Conservation (phyloP, 1,140 invertebrate genomes). For the Ericerus pela region DNA sequence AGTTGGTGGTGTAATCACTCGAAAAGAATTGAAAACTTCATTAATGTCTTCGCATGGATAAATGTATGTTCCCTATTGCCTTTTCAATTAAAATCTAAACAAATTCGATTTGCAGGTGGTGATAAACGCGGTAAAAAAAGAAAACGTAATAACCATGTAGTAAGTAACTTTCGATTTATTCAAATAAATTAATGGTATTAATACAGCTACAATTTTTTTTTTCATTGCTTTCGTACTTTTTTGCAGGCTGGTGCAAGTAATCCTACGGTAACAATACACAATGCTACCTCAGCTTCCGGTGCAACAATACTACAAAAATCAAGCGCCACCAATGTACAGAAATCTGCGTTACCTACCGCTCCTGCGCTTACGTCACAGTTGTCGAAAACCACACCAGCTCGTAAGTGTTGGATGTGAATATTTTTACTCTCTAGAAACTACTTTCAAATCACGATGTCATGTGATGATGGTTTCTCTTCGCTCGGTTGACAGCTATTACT, state of each 20-base stretch:
- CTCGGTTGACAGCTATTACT: background rate
- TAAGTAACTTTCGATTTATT: too few species aligned
- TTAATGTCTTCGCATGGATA: too few species aligned
- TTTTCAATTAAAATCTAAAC: too few species aligned
- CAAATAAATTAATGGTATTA: too few species aligned
- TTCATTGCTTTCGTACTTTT: too few species aligned
- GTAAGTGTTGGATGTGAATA: too few species aligned
- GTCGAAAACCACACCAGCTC: background rate
- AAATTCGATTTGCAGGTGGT: conserved; percentile 7
- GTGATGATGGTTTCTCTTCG: background rate
- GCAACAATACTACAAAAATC: background rate
- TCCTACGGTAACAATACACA: background rate
- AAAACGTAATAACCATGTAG: background rate
- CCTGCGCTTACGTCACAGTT: background rate
- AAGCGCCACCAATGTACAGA: conserved; percentile 1
- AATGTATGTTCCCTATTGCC: too few species aligned
- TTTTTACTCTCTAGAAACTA: too few species aligned
- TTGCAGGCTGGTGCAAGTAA: background rate
- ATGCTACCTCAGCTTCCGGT: background rate
- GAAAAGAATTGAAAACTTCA: too few species aligned
- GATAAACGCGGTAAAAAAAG: conserved; percentile 1
- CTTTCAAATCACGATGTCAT: background rate
- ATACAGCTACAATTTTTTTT: too few species aligned
- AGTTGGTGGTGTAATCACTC: too few species aligned
- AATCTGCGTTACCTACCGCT: background rate